phyloP scores from a whole-genome alignment of 2,113 vertebrate genomes.

The Upupa epops region DNA sequence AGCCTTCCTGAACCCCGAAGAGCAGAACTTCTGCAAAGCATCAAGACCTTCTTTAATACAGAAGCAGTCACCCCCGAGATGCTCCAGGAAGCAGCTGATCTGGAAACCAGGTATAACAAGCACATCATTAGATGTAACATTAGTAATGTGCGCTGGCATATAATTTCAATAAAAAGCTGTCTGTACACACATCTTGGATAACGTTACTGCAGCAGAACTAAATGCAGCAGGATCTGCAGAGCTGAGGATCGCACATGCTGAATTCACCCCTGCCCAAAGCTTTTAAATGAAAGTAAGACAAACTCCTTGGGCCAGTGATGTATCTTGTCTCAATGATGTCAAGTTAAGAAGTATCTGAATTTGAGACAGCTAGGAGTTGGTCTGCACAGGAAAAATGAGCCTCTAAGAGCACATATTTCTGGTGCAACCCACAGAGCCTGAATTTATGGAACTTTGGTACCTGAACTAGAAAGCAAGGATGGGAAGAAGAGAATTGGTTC shows the following conservation, averaged over 20 bases:
- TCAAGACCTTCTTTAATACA: conserved; percentile 77
- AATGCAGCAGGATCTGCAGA: background rate
- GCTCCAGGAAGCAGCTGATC: conserved; percentile 82
- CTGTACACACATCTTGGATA: background rate
- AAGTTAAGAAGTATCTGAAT: background rate
- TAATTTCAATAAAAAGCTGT: background rate
- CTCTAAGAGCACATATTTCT: background rate
- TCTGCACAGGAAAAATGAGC: background rate
- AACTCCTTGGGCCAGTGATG: background rate
- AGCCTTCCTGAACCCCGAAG: conserved; percentile 81
- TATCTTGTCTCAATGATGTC: background rate
- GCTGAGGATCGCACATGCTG: background rate
- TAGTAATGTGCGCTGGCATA: background rate
- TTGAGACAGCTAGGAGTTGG: background rate
- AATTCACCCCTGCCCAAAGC: background rate
- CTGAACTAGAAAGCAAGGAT: background rate
- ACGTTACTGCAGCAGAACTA: background rate
- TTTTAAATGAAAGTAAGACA: background rate
- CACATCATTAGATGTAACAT: background rate
- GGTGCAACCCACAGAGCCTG: background rate
- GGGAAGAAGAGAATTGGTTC: background rate
- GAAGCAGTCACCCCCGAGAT: conserved; percentile 73
- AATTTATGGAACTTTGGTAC: background rate
- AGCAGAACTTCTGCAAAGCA: conserved; percentile 80
- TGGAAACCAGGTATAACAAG: conserved; percentile 88